Evolutionary conservation across 1,140 invertebrate species (phyloP), one percentile per base, ranked within the genome.

Genomic region (Bombus vancouverensis): DNA sequence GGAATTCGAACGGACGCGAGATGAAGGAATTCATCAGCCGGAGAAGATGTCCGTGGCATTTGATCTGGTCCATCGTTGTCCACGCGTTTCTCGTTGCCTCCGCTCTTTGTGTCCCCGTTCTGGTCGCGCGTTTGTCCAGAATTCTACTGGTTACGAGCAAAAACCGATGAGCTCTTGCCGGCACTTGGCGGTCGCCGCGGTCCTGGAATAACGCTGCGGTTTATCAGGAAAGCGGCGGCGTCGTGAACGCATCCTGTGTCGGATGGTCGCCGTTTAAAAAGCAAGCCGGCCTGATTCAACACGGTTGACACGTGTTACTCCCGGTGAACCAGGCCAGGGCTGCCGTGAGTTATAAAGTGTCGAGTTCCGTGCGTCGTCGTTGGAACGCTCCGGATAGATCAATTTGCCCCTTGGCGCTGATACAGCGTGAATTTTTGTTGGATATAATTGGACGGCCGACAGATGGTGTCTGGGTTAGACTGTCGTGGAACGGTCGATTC

Each of bases 11-110:
- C 18, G 32, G 62, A 85, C 81, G 75, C 87, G 79, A 90, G 68
- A 91, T 87, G 81, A 91, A 91, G 87, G 91, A 87, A 91, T 93
- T 92, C 87, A 90, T 92, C 85, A 53, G 47, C 2, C 47, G 47
- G 47, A 6, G 47, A 53, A 53, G 47, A 53, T 53, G 47, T 87
- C 76, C 71, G 12, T 59, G 37, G 47, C 32, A 76, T 79, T 76
- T n/a, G 62, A 80, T 78, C 82, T 22, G 12, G 2, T 34, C 34
- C 44, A 18, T 59, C 42, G 18, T 37, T 72, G 62, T 71, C 37
- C 47, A 34, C 72, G 15, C 32, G 42, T 75, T 39, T 75, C 53
- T 72, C 66, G 47, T 62, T 34, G 57, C n/a, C 57, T 44, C 34
- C 12, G 65, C 28, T 77, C 57, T 57, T 75, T n/a, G 44, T 28